Conservation (phyloP, 2,888 invertebrate genomes). For the Drosophila helvetica region DNA sequence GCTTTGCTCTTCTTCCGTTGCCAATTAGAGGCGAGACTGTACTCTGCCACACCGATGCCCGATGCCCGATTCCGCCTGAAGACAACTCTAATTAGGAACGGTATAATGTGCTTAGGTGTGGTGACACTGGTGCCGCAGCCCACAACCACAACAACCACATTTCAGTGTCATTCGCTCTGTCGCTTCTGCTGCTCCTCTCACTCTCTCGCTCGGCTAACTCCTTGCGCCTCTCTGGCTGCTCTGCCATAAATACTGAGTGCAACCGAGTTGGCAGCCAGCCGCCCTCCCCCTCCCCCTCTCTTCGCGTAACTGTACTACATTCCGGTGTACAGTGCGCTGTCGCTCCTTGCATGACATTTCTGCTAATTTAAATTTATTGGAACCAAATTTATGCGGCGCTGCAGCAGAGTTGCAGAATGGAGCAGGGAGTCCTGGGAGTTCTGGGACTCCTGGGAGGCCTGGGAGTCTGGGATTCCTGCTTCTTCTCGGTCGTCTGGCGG, state of each 20-base stretch:
- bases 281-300: background rate
- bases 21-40: conserved; percentile 45
- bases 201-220: conserved; percentile 24
- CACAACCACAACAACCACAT: conserved; percentile 30
- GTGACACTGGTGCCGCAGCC: conserved; percentile 27
- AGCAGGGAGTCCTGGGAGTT: background rate
- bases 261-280: conserved; percentile 57
- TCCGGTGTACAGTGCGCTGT: conserved; percentile 17
- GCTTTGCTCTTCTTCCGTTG: conserved; percentile 22
- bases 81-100: conserved; percentile 50
- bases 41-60: background rate
- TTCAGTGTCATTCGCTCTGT: conserved; percentile 40
- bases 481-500: conserved; percentile 30
- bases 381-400: conserved; percentile 68
- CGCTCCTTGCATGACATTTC: conserved; percentile 43
- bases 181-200: background rate
- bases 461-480: conserved; percentile 17
- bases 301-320: conserved; percentile 28
- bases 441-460: conserved; percentile 8
- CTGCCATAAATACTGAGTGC: conserved; percentile 71
- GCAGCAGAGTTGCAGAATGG: conserved; percentile 9
- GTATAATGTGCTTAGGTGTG: conserved; percentile 48
- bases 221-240: background rate
- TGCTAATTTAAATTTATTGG: conserved; percentile 79
- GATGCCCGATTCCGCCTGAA: conserved; percentile 8